phyloP scores from a whole-genome alignment of 2,113 vertebrate species.

The Apodemus speciosus region DNA sequence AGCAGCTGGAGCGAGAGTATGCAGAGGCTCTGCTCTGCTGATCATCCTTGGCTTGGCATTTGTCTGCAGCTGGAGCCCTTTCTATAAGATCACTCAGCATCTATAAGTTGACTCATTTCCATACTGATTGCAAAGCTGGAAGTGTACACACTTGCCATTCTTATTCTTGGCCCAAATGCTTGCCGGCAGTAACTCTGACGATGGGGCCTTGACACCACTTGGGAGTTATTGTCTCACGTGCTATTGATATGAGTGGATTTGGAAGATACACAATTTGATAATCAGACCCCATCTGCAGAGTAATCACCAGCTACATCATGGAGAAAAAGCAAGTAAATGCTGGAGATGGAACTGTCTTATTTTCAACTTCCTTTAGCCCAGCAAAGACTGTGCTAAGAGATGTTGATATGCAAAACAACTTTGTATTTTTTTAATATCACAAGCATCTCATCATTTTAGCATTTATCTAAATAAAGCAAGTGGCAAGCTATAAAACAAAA shows the following conservation, averaged over 20 bases:
- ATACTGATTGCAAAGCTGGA: conserved; percentile 70
- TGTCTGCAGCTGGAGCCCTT: conserved; percentile 80
- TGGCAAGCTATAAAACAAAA: conserved; percentile 53
- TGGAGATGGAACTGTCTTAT: conserved; percentile 53
- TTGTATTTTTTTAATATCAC: conserved; percentile 57
- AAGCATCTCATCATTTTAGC: conserved; percentile 45
- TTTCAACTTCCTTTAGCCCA: conserved; percentile 63
- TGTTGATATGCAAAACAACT: conserved; percentile 48
- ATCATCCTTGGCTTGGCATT: conserved; percentile 68
- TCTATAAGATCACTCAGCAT: conserved; percentile 78
- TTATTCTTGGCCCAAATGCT: conserved; percentile 77
- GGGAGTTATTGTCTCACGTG: conserved; percentile 70
- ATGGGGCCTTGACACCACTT: conserved; percentile 69
- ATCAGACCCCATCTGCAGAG: conserved; percentile 75
- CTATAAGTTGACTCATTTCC: conserved; percentile 74
- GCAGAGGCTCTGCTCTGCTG: conserved; percentile 75
- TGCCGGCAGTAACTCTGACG: conserved; percentile 78
- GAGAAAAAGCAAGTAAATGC: conserved; percentile 68
- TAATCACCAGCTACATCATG: conserved; percentile 72
- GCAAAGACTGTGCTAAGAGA: conserved; percentile 60
- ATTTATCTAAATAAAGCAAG: conserved; percentile 61
- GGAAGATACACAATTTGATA: conserved; percentile 71
- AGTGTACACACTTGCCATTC: conserved; percentile 79
- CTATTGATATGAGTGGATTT: conserved; percentile 59
- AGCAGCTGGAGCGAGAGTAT: conserved; percentile 59